These are phyloP conservation scores for Tinea pellionella DNA, from an alignment of 2,888 invertebrate genomes.

Conservation along the genomic window DNA sequence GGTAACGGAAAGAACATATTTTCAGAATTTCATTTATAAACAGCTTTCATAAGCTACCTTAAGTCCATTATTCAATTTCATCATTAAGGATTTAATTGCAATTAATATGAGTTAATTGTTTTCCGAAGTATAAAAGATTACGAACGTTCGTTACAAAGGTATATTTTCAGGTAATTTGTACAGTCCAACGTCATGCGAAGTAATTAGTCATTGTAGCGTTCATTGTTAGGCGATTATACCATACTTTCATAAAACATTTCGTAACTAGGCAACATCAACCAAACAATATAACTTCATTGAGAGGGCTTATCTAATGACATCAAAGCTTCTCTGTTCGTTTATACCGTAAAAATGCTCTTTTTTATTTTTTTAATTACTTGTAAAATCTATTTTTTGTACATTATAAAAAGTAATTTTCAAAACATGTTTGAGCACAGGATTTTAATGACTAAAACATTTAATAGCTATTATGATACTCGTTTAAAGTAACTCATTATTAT, in stretches of 20 bases:
- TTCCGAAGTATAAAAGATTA: constrained; percentile 1
- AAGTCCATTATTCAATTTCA: neutral
- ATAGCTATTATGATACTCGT: neutral
- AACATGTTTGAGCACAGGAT: too few species aligned
- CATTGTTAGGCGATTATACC: constrained; percentile 10
- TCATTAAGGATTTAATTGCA: too few species aligned
- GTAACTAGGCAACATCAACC: constrained; percentile 31
- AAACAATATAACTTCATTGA: constrained; percentile 26
- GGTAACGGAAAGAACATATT: neutral
- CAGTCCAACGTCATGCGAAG: constrained; percentile 6
- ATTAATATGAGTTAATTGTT: neutral
- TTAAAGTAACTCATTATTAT: neutral
- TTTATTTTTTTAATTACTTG: neutral
- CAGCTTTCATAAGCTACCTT: neutral
- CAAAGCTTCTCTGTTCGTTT: neutral
- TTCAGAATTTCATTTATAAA: neutral
- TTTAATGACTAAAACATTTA: too few species aligned
- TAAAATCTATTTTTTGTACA: neutral
- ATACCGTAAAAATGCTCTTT: neutral
- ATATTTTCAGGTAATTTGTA: constrained; percentile 8
- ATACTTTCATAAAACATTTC: constrained; percentile 23
- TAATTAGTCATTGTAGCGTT: constrained; percentile 9
- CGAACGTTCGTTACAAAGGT: neutral
- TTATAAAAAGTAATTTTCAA: neutral
- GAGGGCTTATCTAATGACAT: neutral